Percentiles rank a stretch among this genome's conserved stretches.
Evolutionary conservation across 2,888 invertebrate species (phyloP).

Genomic region (Thymelicus sylvestris): DNA sequence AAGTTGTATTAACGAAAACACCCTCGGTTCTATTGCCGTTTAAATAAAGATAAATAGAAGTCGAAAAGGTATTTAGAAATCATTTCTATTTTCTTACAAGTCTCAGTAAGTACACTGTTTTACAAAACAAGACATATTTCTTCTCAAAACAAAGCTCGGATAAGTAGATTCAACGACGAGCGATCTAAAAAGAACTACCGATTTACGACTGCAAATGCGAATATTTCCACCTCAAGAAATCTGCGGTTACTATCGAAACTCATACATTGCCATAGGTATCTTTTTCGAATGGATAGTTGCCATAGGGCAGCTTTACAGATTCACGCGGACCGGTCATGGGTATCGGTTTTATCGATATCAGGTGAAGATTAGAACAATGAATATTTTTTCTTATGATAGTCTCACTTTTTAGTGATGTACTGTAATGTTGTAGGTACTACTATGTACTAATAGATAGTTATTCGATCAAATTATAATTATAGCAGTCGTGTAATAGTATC

Average conservation of each 20-base stretch:
- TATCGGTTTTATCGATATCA: conserved; percentile 1
- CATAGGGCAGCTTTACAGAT: no score
- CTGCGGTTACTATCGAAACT: conserved; percentile 20
- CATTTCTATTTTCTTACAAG: not conserved
- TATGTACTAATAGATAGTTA: no score
- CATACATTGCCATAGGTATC: not conserved
- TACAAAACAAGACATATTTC: conserved; percentile 16
- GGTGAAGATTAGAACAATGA: not conserved
- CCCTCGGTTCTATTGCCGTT: not conserved
- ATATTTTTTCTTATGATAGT: no score
- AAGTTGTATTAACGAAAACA: no score
- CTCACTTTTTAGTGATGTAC: no score
- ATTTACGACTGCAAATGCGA: conserved; percentile 26
- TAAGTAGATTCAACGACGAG: conserved; percentile 24
- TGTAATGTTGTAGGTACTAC: no score
- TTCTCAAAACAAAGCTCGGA: conserved; percentile 16
- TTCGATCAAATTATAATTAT: no score
- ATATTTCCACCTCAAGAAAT: conserved; percentile 25
- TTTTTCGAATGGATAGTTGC: no score
- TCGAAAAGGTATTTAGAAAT: not conserved
- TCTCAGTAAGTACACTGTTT: conserved; percentile 4
- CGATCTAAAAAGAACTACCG: conserved; percentile 21
- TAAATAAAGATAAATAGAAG: not conserved
- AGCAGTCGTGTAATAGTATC: no score
- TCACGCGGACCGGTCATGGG: not conserved